phyloP scores from a whole-genome alignment of 2,113 vertebrate species.

The Motacilla tschutschensis region DNA sequence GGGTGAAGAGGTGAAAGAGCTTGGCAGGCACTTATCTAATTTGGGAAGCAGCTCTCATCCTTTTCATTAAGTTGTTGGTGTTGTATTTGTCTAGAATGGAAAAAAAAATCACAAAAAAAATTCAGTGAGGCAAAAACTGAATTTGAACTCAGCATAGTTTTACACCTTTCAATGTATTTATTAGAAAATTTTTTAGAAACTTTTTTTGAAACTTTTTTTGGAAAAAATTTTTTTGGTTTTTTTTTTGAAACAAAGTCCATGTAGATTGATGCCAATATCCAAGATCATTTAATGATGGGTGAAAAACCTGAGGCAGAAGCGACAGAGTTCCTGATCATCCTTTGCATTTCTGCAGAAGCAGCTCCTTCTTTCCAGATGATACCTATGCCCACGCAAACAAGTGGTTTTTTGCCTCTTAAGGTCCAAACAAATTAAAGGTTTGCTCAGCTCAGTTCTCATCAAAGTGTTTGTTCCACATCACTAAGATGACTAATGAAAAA shows the following conservation, averaged over 20 bases:
- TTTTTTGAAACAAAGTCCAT: background rate
- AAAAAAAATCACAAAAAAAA: background rate
- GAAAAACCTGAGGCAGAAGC: background rate
- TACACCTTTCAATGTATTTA: background rate
- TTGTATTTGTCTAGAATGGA: background rate
- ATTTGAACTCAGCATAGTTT: background rate
- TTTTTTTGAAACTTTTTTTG: background rate
- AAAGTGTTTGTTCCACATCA: conserved; percentile 25
- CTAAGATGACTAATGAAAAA: conserved; percentile 43
- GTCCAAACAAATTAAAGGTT: background rate
- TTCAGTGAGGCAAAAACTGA: background rate
- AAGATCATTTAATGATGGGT: background rate
- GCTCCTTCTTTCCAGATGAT: background rate
- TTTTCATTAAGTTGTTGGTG: background rate
- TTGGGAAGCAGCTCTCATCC: background rate
- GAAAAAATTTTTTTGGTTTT: background rate
- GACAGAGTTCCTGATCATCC: background rate
- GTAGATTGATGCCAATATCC: background rate
- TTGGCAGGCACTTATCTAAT: background rate
- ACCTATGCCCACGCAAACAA: background rate
- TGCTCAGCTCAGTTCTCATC: background rate
- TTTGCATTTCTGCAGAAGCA: background rate
- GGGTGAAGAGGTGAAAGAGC: background rate
- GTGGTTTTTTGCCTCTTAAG: background rate
- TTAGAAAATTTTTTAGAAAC: background rate